These are phyloP conservation scores for Amblyraja radiata DNA, from an alignment of 2,797 vertebrate species.

Conservation along the genomic window DNA sequence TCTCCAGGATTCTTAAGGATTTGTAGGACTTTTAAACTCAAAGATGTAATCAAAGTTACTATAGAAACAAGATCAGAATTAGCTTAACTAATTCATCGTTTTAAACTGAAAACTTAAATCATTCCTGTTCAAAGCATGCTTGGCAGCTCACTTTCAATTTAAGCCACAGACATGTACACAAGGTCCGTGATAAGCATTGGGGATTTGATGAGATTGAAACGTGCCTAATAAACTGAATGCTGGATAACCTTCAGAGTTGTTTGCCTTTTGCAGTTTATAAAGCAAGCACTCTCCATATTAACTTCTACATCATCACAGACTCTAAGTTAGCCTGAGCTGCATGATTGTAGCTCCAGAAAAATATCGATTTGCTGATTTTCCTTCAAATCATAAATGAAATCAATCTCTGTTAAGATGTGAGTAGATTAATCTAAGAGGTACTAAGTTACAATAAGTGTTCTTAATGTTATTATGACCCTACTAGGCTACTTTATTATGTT, in stretches of 20 bases:
- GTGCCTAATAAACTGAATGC: not conserved
- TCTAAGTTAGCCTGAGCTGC: not conserved
- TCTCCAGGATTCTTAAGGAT: constrained; percentile 1
- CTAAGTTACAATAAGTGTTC: not conserved
- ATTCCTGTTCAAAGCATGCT: constrained; percentile 49
- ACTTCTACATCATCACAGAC: not conserved
- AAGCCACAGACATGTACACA: constrained; percentile 45
- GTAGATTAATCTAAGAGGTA: not conserved
- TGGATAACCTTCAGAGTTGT: not conserved
- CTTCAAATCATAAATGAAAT: not conserved
- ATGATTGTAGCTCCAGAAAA: not conserved
- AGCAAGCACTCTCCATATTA: not conserved
- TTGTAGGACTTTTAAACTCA: not conserved
- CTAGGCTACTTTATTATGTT: not conserved
- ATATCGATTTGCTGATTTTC: not conserved
- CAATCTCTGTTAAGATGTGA: not conserved
- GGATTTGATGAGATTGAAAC: not conserved
- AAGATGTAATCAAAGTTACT: constrained; percentile 26
- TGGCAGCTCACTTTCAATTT: constrained; percentile 51
- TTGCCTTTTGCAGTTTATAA: not conserved
- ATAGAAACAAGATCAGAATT: constrained; percentile 17
- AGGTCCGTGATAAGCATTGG: not conserved
- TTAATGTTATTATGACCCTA: not conserved
- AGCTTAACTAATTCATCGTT: not conserved
- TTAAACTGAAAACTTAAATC: constrained; percentile 37